Evolutionary conservation across 2,113 vertebrate genomes (phyloP).

Genomic region (Todiramphus saurophagus): DNA sequence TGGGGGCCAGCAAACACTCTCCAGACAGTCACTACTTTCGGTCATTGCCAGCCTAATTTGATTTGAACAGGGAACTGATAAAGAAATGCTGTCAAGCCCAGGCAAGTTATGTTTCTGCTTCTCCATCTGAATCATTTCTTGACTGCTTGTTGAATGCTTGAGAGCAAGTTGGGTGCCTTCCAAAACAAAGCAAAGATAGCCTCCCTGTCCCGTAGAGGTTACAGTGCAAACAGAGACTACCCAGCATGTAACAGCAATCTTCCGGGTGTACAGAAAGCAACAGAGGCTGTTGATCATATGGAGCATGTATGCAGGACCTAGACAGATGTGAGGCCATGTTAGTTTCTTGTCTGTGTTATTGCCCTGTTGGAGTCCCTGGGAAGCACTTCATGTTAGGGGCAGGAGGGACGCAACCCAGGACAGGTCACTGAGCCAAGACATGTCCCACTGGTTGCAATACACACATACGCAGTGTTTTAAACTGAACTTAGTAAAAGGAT

Average conservation of each 20-base stretch:
- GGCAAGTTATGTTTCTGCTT: constrained; percentile 46
- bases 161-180: constrained; percentile 42
- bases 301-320: neutral
- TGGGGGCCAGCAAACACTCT: neutral
- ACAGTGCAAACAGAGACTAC: constrained; percentile 2
- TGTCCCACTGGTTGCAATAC: neutral
- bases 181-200: constrained; percentile 52
- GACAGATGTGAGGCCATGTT: neutral
- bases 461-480: neutral
- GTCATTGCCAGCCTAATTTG: constrained; percentile 27
- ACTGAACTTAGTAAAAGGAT: neutral
- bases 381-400: neutral
- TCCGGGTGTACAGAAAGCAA: rapidly evolving
- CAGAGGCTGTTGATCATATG: neutral
- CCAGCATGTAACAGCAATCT: neutral
- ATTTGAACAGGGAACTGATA: constrained; percentile 46
- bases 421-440: neutral
- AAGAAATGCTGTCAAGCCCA: constrained; percentile 35
- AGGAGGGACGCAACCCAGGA: neutral
- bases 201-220: constrained; percentile 26
- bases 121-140: constrained; percentile 54
- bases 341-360: neutral
- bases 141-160: constrained; percentile 50
- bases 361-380: neutral
- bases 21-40: neutral